Base-by-base conservation (phyloP, 1,140 invertebrate genomes). In the Drosophila quadrilineata region DNA sequence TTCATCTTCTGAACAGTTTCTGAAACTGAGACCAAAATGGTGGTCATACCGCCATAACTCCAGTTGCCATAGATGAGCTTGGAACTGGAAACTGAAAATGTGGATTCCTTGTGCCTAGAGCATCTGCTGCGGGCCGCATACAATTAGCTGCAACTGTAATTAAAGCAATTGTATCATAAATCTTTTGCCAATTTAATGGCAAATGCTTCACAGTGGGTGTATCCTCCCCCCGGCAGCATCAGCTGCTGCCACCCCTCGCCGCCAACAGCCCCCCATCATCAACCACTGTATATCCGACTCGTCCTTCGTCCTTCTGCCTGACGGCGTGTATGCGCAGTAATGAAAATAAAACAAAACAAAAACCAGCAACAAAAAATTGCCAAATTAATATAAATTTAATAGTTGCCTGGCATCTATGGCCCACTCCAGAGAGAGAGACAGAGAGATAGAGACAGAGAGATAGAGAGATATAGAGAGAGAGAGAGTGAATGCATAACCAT, bases 311-410 rank as follows among this genome's bases (percentile, higher is more conserved):
- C n/a, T n/a, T n/a, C n/a, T n/a, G 1, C 1, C 1, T 17, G 24
- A 26, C 21, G 52, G 31, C 48, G 60, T 48, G 33, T 33, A 49
- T 80, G 75, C 75, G 75, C 77, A 77, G 74, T 64, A 76, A 59
- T 72, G 6, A 38, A 21, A 26, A 36, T 2, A 4, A 35, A 26
- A 5, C 9, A 19, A 9, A 48, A 49, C 6, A n/a, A 22, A 12
- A 12, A 40, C 19, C 12, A 54, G n/a, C 28, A 43, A 40, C 43
- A 57, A 65, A 48, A 59, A 60, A 66, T n/a, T 52, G 26, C 29
- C 56, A 84, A 84, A 84, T 84, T 84, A 84, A 84, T 84, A 85
- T 85, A 77, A 85, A 84, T 84, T 84, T 84, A 84, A 84, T 85
- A 84, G 77, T 84, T 84, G 73, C 69, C 69, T 84, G 73, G 63